phyloP scores from a whole-genome alignment of 1,140 invertebrate genomes.

The Zaprionus capensis region DNA sequence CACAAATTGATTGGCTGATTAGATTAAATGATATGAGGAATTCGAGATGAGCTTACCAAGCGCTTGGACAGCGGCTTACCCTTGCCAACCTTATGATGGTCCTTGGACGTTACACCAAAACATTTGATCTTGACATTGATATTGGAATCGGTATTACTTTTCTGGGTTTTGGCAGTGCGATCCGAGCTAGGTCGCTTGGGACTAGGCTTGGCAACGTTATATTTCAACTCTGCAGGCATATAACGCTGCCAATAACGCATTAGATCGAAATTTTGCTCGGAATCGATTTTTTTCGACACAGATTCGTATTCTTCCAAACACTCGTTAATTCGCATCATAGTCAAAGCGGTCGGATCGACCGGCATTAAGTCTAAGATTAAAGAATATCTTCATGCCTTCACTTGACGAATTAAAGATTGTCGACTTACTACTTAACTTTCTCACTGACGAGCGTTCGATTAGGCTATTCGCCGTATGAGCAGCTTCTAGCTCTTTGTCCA shows the following conservation, averaged over 20 bases:
- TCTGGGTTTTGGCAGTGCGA: neutral
- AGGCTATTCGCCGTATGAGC: neutral
- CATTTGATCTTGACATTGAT: conserved; percentile 43
- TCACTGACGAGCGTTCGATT: conserved; percentile 4
- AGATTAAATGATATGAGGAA: neutral
- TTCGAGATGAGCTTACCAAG: conserved; percentile 25
- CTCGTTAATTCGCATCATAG: conserved; percentile 33
- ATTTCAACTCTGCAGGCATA: conserved; percentile 55
- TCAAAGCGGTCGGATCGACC: conserved; percentile 34
- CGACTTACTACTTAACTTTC: conserved; percentile 14
- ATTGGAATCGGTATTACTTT: conserved; percentile 19
- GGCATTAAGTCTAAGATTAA: conserved; percentile 1
- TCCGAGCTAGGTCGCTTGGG: conserved; percentile 1
- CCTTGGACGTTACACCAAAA: conserved; percentile 42
- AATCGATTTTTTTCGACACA: conserved; percentile 42
- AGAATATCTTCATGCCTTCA: neutral
- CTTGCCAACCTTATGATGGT: conserved; percentile 65
- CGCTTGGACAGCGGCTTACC: conserved; percentile 41
- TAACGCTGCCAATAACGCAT: conserved; percentile 50
- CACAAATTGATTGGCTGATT: neutral
- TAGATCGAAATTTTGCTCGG: conserved; percentile 56
- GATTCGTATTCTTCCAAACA: conserved; percentile 44
- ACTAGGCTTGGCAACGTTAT: neutral
- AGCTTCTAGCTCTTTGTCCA: conserved; percentile 44
- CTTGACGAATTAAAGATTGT: no score